phyloP scores from a whole-genome alignment of 1,140 invertebrate species.

The Kradibia gibbosae region DNA sequence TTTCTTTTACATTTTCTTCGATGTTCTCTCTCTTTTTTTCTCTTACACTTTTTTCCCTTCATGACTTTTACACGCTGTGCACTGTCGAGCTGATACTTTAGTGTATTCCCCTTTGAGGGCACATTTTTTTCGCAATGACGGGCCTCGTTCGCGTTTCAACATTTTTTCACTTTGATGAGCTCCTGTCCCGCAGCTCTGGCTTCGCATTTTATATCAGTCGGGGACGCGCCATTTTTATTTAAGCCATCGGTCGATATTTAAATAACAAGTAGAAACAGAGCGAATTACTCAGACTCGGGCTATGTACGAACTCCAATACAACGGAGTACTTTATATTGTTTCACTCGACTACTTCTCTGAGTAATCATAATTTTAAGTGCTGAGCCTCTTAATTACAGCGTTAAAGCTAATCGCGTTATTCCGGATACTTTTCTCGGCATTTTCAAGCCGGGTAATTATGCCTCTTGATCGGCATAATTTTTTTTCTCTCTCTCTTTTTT shows the following conservation, averaged over 20 bases:
- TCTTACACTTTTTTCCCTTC: too few relatives aligned
- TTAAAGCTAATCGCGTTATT: neutral
- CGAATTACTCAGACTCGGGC: neutral
- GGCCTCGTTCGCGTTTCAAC: neutral
- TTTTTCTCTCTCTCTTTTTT: too few relatives aligned
- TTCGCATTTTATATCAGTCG: neutral
- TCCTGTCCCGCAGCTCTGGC: neutral
- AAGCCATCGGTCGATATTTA: neutral
- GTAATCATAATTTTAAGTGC: neutral
- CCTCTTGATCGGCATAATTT: too few relatives aligned
- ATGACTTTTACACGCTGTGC: neutral
- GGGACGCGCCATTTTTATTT: neutral
- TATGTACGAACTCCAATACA: neutral
- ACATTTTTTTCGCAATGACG: neutral
- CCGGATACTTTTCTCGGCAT: neutral
- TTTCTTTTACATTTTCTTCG: too few relatives aligned
- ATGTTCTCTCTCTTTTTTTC: too few relatives aligned
- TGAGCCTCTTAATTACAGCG: neutral
- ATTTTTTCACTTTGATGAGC: neutral
- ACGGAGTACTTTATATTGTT: neutral
- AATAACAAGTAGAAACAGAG: slow-evolving; percentile 4
- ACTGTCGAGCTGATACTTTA: neutral
- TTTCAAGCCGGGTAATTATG: neutral
- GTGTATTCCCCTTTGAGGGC: neutral
- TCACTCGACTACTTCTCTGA: neutral